phyloP scores from a whole-genome alignment of 2,888 invertebrate genomes.

The Plebejus melissa region DNA sequence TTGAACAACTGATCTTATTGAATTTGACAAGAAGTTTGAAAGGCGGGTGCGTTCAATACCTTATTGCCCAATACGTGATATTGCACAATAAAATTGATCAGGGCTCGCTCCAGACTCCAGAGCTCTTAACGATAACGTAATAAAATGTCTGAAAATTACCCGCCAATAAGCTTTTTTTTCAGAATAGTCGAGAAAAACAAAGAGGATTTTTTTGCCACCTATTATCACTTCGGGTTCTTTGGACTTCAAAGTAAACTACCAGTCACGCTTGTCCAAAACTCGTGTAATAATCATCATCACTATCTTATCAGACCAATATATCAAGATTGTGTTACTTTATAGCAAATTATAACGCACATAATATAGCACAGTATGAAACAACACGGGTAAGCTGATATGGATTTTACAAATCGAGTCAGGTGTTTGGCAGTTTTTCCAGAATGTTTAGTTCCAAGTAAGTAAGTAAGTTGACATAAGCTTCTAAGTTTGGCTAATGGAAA shows the following conservation, averaged over 20 bases:
- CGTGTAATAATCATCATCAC: not conserved
- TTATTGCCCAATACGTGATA: no score
- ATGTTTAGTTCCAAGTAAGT: not conserved
- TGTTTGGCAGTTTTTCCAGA: not conserved
- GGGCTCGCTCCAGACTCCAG: no score
- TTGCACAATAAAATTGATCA: no score
- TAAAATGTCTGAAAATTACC: not conserved
- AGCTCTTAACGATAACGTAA: not conserved
- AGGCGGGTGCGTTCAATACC: no score
- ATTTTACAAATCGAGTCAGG: not conserved
- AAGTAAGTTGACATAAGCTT: no score
- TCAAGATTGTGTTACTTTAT: conserved; percentile 4
- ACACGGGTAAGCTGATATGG: not conserved
- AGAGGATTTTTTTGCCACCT: not conserved
- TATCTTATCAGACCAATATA: not conserved
- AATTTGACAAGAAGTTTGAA: no score
- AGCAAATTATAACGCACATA: not conserved
- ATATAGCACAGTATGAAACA: not conserved
- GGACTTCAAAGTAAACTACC: not conserved
- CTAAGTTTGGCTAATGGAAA: no score
- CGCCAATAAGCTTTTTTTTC: not conserved
- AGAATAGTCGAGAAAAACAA: not conserved
- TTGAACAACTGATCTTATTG: no score
- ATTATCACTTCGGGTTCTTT: conserved; percentile 1
- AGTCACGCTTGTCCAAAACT: not conserved